A percentile compares a stretch with the other conserved stretches of the same genome.
Evolutionary conservation across 2,113 vertebrate species (phyloP).

Genomic region (Condylura cristata): DNA sequence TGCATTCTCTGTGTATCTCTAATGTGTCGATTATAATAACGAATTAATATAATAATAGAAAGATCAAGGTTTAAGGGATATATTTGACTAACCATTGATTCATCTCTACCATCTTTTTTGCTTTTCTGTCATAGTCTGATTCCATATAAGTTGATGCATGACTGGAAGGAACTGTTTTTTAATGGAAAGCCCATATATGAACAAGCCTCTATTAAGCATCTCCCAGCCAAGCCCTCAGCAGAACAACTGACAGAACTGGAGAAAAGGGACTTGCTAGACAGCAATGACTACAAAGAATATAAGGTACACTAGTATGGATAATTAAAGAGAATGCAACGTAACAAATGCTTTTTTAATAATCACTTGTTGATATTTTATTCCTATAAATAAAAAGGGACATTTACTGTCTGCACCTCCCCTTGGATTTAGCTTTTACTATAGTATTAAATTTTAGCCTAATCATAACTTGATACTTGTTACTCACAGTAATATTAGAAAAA

Average conservation of each 20-base stretch:
- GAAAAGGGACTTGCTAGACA: conserved; percentile 90
- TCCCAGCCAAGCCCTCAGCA: conserved; percentile 68
- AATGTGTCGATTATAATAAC: too few relatives aligned
- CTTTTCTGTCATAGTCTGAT: conserved; percentile 86
- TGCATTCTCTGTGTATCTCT: too few relatives aligned
- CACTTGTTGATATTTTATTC: conserved; percentile 34
- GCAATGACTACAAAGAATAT: conserved; percentile 94
- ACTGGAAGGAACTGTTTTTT: conserved; percentile 94
- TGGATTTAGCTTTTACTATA: conserved; percentile 60
- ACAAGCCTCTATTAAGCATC: conserved; percentile 76
- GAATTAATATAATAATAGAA: background rate
- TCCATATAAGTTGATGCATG: conserved; percentile 90
- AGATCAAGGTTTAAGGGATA: background rate
- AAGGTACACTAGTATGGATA: conserved; percentile 86
- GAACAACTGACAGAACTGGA: conserved; percentile 86
- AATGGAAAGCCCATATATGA: conserved; percentile 91
- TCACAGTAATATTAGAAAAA: background rate
- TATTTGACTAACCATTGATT: conserved; percentile 2
- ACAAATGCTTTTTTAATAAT: conserved; percentile 67
- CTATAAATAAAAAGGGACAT: conserved; percentile 44
- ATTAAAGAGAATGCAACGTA: conserved; percentile 65
- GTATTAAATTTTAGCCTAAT: conserved; percentile 29
- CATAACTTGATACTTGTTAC: background rate
- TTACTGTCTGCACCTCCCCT: conserved; percentile 49
- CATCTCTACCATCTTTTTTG: background rate